A percentile compares a stretch with the other conserved stretches of the same genome.
Conservation (phyloP, 1,140 invertebrate genomes). For the Patella vulgata region DNA sequence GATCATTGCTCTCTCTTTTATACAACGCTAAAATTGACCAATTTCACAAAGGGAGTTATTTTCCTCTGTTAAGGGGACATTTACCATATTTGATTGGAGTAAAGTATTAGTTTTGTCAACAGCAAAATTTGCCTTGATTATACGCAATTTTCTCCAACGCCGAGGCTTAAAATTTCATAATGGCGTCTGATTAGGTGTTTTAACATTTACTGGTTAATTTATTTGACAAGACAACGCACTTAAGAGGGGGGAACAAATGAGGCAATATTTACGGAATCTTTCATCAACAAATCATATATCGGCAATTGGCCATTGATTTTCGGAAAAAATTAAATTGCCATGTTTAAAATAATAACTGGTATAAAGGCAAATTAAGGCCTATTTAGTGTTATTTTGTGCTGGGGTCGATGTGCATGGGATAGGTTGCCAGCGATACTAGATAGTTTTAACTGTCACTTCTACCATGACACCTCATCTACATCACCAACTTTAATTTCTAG, state of each 20-base stretch:
- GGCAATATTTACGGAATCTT: constrained; percentile 34
- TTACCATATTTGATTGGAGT: constrained; percentile 49
- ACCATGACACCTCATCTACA: too few relatives aligned
- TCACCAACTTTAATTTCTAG: too few relatives aligned
- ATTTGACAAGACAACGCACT: constrained; percentile 51
- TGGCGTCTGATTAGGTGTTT: constrained; percentile 51
- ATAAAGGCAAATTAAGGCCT: constrained; percentile 48
- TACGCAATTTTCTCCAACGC: constrained; percentile 48
- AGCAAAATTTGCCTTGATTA: constrained; percentile 56
- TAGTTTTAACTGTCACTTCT: too few relatives aligned
- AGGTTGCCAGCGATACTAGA: too few relatives aligned
- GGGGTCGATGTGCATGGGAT: not conserved
- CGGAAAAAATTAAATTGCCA: constrained; percentile 34
- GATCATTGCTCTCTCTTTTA: constrained; percentile 33
- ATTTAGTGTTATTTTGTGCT: constrained; percentile 49
- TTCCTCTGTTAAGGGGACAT: constrained; percentile 44
- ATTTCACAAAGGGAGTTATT: constrained; percentile 51
- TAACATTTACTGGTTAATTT: constrained; percentile 52
- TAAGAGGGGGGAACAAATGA: constrained; percentile 30
- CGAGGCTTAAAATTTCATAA: constrained; percentile 57
- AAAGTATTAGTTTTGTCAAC: constrained; percentile 57
- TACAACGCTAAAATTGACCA: constrained; percentile 50
- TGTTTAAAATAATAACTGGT: constrained; percentile 47
- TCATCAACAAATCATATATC: constrained; percentile 26
- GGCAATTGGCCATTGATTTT: constrained; percentile 41